Evolutionary conservation across 2,888 invertebrate genomes (phyloP).

Genomic region (Fragum sueziense): DNA sequence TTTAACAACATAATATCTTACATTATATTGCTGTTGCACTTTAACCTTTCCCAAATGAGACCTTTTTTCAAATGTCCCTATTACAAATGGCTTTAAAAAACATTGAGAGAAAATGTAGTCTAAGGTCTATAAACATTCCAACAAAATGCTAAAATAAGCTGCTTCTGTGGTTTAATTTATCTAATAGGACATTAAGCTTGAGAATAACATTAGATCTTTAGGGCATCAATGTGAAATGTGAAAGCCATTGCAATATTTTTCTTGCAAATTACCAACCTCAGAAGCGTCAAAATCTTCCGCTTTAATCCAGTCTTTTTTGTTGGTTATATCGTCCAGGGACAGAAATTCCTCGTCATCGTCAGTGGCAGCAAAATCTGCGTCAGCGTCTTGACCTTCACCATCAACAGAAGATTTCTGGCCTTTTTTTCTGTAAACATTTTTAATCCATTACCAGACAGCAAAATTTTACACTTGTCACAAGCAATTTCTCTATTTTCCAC

Average conservation of each 20-base stretch:
- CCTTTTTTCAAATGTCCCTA: background rate
- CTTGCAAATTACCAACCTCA: conserved; percentile 43
- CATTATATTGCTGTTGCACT: no score
- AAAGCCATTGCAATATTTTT: background rate
- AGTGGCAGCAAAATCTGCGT: conserved; percentile 57
- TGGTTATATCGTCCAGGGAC: conserved; percentile 77
- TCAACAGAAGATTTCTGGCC: conserved; percentile 64
- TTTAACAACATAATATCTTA: no score
- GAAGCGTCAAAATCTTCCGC: conserved; percentile 59
- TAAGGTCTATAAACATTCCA: no score
- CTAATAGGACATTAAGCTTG: no score
- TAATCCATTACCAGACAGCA: background rate
- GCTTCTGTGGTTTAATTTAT: no score
- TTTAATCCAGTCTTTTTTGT: conserved; percentile 73
- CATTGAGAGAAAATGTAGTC: no score
- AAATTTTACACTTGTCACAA: no score
- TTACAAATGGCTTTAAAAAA: background rate
- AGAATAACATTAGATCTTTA: no score
- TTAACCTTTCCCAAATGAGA: background rate
- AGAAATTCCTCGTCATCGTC: conserved; percentile 74
- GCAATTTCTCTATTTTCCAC: no score
- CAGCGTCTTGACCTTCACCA: conserved; percentile 68
- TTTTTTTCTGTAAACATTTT: conserved; percentile 57
- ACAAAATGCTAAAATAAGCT: no score
- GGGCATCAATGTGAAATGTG: background rate